Base-by-base conservation (phyloP, 2,113 vertebrate species). In the Amia ocellicauda region DNA sequence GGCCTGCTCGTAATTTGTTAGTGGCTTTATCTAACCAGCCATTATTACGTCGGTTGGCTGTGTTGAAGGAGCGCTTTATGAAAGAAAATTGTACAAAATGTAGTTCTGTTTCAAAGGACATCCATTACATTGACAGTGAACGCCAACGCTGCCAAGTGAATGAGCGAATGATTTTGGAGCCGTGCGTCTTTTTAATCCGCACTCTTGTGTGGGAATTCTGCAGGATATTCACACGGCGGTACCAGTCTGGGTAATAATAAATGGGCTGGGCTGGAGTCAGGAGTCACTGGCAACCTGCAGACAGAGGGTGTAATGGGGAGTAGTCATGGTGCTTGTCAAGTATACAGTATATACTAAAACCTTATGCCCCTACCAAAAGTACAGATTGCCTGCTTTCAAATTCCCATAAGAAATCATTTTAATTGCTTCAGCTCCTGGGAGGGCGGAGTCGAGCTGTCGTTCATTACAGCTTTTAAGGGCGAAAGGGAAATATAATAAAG, bases 401-500 rank as follows among this genome's bases (percentile, higher is more conserved):
- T 71, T 85, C 84, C 84, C 83, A 20, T 68, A 85, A 82, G 80
- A 87, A 85, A 87, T 84, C 83, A 86, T 74, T 84, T 86, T 85
- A 86, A 84, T 80, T 84, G 81, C 85, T 77, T 72, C 72, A 75
- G 80, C 67, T 78, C 76, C 80, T 79, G 76, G 78, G 26, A 50
- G 62, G 40, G 72, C 63, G 67, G 66, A 71, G 51, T 51, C 50
- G 13, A 13, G 41, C 43, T 36, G 56, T 40, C 29, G 43, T 16
- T 60, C 63, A 74, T 80, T 84, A 78, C 78, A 77, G 83, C 75
- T 79, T 86, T 77, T 85, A 77, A 79, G 80, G 77, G 83, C 68
- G 63, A 78, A 68, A 78, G 80, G 79, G 80, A 83, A 85, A 88
- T 87, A 78, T 84, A 88, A 88, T 86, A 86, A 86, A 87, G 78